Conservation (phyloP, 2,113 vertebrate species). For the Bubo bubo region DNA sequence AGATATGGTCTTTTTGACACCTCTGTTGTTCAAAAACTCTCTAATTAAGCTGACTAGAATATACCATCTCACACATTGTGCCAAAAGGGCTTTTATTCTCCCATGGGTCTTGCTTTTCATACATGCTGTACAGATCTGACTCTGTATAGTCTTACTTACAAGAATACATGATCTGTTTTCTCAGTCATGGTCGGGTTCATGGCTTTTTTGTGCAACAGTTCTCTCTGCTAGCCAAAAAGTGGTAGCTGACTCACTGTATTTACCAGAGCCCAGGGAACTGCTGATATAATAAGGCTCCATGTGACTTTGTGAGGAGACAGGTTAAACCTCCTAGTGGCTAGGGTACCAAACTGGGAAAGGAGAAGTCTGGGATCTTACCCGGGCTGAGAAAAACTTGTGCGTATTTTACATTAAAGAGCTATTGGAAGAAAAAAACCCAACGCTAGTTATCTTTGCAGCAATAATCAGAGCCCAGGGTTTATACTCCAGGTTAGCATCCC, state of each 20-base stretch:
- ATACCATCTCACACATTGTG: neutral
- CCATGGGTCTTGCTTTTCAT: neutral
- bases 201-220: rapidly evolving
- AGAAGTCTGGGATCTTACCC: neutral
- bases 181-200: neutral
- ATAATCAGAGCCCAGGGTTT: neutral
- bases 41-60: neutral
- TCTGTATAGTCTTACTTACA: neutral
- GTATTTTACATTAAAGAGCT: neutral
- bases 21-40: neutral
- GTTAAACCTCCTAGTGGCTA: neutral
- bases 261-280: neutral
- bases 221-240: neutral
- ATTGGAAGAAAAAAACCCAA: neutral
- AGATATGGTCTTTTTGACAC: neutral
- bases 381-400: neutral
- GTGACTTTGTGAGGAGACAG: neutral
- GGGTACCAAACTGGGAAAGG: neutral
- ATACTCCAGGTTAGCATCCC: neutral
- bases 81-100: neutral
- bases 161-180: neutral
- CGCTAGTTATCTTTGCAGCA: neutral
- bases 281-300: neutral
- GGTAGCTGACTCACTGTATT: neutral
- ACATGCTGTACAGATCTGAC: neutral